Evolutionary conservation across 2,888 invertebrate species (phyloP), one percentile per base, ranked within the genome.

Genomic region (Cecidostiba fungosa): DNA sequence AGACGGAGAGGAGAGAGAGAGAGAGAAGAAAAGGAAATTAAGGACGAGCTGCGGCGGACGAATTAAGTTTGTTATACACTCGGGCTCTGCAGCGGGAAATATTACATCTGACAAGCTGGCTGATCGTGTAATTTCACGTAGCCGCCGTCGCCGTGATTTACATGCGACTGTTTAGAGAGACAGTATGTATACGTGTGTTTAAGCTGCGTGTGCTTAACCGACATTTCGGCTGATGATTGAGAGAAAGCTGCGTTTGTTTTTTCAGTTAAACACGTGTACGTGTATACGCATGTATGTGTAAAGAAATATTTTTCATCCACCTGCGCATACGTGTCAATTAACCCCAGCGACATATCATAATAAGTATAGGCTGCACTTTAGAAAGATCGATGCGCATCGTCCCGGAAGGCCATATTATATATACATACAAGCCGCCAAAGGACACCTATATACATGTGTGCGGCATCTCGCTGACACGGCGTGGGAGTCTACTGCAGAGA

Each of bases 11-110:
- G 3, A 43, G 8, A 3, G 23, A 10, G 39, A n/a, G 14, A 66
- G 62, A 23, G 36, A 43, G 39, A 36, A 39, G 39, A 72, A n/a
- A 72, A 12, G 70, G n/a, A 39, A 72, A 72, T 72, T 72, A 72
- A 39, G 72, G 39, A 72, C 72, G 72, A 72, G 36, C 43, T 47
- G 43, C 73, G 43, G 72, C 36, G 72, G 12, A 12, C 66, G 26
- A 66, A 26, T 66, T 26, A 26, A 66, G 29, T 66, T 66, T 26
- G 12, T 66, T 59, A 19, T 50, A 50, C 23, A 10, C 23, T n/a
- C 10, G 59, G 1, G 66, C 19, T 62, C 23, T 12, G 66, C 26
- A 66, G 66, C 14, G 12, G 66, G 26, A 6, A 26, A 66, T 66
- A 26, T 66, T 66, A 66, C 16, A 66, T 66, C 66, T 29, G 29